phyloP scores from a whole-genome alignment of 1,140 invertebrate species.

The Achatina immaculata region DNA sequence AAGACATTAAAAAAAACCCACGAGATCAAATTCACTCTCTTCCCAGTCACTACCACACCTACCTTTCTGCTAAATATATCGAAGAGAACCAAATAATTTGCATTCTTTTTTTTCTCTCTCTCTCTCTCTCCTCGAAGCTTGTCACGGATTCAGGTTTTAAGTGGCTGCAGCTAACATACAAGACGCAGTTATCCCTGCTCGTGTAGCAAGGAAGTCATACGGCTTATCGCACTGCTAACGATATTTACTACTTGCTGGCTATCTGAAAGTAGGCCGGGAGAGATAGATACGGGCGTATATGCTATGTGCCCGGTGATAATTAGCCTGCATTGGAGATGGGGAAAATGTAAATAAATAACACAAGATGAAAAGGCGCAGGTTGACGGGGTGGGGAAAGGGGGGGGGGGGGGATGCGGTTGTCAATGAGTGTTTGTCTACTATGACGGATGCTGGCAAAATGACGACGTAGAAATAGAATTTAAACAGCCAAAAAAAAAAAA shows the following conservation, averaged over 20 bases:
- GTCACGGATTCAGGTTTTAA: no score
- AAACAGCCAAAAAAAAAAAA: not conserved
- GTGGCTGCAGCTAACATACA: not conserved
- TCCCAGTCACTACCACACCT: not conserved
- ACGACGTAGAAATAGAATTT: not conserved
- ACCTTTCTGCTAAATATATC: no score
- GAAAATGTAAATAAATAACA: no score
- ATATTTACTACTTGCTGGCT: not conserved
- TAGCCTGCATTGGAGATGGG: no score
- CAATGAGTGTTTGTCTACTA: not conserved
- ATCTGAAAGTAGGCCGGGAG: not conserved
- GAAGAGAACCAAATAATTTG: no score
- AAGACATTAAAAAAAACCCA: no score
- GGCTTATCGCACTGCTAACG: not conserved
- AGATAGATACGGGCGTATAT: no score
- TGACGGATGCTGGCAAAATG: not conserved
- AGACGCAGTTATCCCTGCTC: not conserved
- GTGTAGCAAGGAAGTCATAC: not conserved
- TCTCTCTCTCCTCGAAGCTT: no score
- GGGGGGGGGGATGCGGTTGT: not conserved
- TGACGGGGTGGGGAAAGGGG: not conserved
- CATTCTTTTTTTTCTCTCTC: no score
- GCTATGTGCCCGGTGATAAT: no score
- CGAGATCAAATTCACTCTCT: no score
- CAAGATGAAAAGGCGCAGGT: not conserved